Evolutionary conservation across 1,140 invertebrate genomes (phyloP), one percentile per base, ranked within the genome.

Genomic region (Caenorhabditis remanei): DNA sequence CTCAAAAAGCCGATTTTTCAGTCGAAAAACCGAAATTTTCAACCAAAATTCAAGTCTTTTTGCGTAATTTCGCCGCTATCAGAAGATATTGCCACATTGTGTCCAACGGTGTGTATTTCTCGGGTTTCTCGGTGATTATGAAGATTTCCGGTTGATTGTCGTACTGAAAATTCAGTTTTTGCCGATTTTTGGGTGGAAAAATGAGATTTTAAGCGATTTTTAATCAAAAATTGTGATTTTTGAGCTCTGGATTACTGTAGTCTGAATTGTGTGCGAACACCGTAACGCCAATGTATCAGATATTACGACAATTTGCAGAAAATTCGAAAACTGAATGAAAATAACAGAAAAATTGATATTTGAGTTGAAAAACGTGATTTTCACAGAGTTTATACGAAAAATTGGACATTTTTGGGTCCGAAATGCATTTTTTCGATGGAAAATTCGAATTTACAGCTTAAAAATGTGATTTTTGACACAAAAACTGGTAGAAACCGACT

Each of bases 41-140:
- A 32, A 2, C 32, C 16, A 58, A 58, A 40, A 40, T 40, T 46
- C 41, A 71, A n/a, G 71, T 79, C 40, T 79, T 79, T 14, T 79
- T 79, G 43, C 71, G 43, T 11, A 79, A 53, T 79, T 79, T 79
- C 14, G 71, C 21, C 4, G 46, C 43, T 6, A 79, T 79, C 7
- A 21, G 19, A 19, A 79, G 71, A 32, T 79, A 79, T 79, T 79
- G 71, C 71, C 71, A 79, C 71, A 79, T 79, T 6, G 71, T 79
- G 46, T 79, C 71, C 7, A 79, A 46, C n/a, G 71, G 9, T 1
- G 71, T 24, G 71, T 79, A 79, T 24, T n/a, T 48, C 46, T 79
- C 71, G 46, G 46, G 71, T 50, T 79, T 79, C 14, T 79, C 71
- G n/a, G 71, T 79, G 71, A 79, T 79, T 24, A 21, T 50, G 46